Evolutionary conservation across 1,140 invertebrate genomes (phyloP).

Genomic region (Aphidius gifuensis): DNA sequence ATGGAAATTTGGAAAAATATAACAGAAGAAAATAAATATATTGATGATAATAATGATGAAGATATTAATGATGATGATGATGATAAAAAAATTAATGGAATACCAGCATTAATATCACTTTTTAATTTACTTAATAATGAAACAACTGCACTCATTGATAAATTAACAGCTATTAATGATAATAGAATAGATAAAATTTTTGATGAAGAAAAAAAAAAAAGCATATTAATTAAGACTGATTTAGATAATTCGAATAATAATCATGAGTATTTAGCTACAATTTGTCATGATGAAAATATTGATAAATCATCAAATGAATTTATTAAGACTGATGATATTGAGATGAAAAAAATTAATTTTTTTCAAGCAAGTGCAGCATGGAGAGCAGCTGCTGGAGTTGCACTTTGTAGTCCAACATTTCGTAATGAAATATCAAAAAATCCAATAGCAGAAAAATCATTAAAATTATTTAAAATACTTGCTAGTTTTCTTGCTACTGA

Average conservation of each 20-base stretch:
- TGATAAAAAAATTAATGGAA: slow-evolving; percentile 32
- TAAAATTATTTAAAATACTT: slow-evolving; percentile 39
- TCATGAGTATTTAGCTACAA: not conserved
- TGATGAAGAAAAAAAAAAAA: slow-evolving; percentile 8
- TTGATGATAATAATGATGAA: not conserved
- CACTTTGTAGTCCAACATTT: slow-evolving; percentile 60
- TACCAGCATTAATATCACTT: slow-evolving; percentile 55
- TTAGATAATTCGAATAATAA: not conserved
- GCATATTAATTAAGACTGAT: not conserved
- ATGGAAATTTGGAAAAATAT: slow-evolving; percentile 59
- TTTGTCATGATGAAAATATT: not conserved
- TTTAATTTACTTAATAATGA: slow-evolving; percentile 55
- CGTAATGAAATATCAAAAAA: slow-evolving; percentile 50
- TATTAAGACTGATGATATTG: not conserved
- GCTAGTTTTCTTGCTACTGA: slow-evolving; percentile 41
- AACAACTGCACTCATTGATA: slow-evolving; percentile 45
- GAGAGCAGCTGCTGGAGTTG: slow-evolving; percentile 59
- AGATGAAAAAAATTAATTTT: slow-evolving; percentile 33
- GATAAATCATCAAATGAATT: not conserved
- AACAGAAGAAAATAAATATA: too few species aligned
- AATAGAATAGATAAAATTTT: slow-evolving; percentile 6
- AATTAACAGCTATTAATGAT: slow-evolving; percentile 27
- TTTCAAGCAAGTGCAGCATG: slow-evolving; percentile 53
- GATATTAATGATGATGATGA: slow-evolving; percentile 34
- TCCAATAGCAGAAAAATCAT: slow-evolving; percentile 30